Evolutionary conservation across 2,797 vertebrate genomes (phyloP).

Genomic region (Anguilla obscura): DNA sequence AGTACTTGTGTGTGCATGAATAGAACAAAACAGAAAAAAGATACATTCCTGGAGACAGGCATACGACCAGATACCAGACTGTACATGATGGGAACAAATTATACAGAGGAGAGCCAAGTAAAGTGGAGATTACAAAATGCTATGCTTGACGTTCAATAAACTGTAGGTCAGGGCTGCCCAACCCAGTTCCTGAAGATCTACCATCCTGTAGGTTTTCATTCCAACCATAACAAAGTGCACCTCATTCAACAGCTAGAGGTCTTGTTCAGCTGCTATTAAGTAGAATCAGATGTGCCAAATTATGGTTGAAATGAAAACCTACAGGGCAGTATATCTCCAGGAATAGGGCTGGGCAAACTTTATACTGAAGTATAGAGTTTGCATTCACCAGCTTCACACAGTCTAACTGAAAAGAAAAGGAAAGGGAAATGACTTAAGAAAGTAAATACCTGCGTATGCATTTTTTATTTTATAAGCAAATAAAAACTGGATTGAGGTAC

Average conservation of each 20-base stretch:
- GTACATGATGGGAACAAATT: not conserved
- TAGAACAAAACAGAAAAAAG: not conserved
- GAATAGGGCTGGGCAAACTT: too few species aligned
- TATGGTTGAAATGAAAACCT: too few species aligned
- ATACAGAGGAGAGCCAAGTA: not conserved
- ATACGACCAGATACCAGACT: not conserved
- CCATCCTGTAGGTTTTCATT: too few species aligned
- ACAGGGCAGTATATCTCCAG: too few species aligned
- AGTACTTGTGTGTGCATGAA: not conserved
- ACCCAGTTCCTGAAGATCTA: too few species aligned
- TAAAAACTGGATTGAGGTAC: not conserved
- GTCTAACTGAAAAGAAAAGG: not conserved
- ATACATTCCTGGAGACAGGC: slow-evolving; percentile 1
- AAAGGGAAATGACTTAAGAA: not conserved
- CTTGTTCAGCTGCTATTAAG: too few species aligned
- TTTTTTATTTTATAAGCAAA: not conserved
- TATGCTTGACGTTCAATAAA: not conserved
- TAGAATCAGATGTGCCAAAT: too few species aligned
- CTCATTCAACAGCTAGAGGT: too few species aligned
- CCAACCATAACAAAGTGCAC: too few species aligned
- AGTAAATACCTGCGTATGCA: not conserved
- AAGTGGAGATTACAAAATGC: not conserved
- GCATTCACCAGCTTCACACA: not conserved
- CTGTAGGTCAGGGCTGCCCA: not conserved
- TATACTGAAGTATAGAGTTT: too few species aligned